These are phyloP conservation scores for Aythya baeri DNA, from an alignment of 2,113 vertebrate genomes.

Conservation along the genomic window DNA sequence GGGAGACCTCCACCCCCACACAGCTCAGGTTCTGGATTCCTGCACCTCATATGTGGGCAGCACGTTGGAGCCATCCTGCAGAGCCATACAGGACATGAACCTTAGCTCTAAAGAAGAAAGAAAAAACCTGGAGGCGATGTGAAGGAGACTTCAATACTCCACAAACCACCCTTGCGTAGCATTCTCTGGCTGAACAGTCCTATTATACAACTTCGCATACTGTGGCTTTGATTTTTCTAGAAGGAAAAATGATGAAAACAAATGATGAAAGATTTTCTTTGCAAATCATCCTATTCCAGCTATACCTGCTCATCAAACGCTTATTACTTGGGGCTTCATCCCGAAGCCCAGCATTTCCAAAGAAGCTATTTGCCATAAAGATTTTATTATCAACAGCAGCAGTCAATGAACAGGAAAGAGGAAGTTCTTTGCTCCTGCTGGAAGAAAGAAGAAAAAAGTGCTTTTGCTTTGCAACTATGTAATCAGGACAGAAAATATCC, in stretches of 20 bases:
- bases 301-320: background rate
- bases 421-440: background rate
- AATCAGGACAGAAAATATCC: background rate
- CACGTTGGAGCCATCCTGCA: background rate
- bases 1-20: background rate
- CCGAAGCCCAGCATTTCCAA: background rate
- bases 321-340: background rate
- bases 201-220: constrained; percentile 5
- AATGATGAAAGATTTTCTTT: background rate
- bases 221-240: background rate
- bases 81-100: background rate
- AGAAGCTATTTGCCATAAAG: background rate
- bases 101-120: background rate
- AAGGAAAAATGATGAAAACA: background rate
- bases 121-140: background rate
- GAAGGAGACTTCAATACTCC: background rate
- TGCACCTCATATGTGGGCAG: background rate
- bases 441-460: background rate
- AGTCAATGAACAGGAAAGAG: background rate
- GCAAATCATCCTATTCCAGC: background rate
- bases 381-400: background rate
- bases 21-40: background rate
- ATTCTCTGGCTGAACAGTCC: background rate
- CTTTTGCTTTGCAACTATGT: background rate
- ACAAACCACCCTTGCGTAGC: background rate